Evolutionary conservation across 2,888 invertebrate species (phyloP).

Genomic region (Drosophila phalerata): DNA sequence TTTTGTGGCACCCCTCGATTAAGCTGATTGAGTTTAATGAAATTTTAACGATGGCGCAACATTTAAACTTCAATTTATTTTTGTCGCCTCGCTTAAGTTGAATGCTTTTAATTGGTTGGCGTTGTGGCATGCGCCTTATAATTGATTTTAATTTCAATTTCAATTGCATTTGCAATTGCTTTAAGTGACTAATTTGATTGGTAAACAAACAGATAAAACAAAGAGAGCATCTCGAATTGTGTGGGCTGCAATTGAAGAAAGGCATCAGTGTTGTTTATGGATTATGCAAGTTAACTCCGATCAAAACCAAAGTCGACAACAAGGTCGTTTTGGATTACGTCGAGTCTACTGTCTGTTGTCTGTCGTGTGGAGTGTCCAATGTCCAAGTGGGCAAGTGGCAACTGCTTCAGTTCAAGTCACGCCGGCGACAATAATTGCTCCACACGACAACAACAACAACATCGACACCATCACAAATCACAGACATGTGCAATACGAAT

Average conservation of each 20-base stretch:
- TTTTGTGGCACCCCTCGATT: slow-evolving; percentile 14
- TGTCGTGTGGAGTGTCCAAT: slow-evolving; percentile 22
- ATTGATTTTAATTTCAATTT: slow-evolving; percentile 52
- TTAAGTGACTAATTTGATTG: slow-evolving; percentile 76
- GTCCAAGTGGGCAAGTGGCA: slow-evolving; percentile 47
- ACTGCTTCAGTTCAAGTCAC: slow-evolving; percentile 66
- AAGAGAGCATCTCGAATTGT: slow-evolving; percentile 32
- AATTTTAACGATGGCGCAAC: slow-evolving; percentile 68
- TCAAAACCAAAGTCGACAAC: slow-evolving; percentile 40
- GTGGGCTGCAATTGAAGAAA: slow-evolving; percentile 50
- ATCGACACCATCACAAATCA: slow-evolving; percentile 24
- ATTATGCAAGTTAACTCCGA: slow-evolving; percentile 56
- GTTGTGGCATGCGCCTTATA: slow-evolving; percentile 43
- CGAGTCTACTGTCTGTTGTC: slow-evolving; percentile 6
- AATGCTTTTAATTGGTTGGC: slow-evolving; percentile 68
- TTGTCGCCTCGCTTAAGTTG: slow-evolving; percentile 64
- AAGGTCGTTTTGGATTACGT: slow-evolving; percentile 66
- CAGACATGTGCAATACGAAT: slow-evolving; percentile 25
- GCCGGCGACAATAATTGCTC: slow-evolving; percentile 67
- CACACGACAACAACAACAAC: slow-evolving; percentile 11
- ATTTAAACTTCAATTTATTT: slow-evolving; percentile 68
- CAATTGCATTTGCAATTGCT: slow-evolving; percentile 54
- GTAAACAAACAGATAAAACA: slow-evolving; percentile 50
- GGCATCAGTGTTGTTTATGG: slow-evolving; percentile 4
- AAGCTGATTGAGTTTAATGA: slow-evolving; percentile 74